Percentiles rank a stretch among this genome's conserved stretches.
Conservation (phyloP, 1,140 invertebrate species). For the Zaprionus davidi region DNA sequence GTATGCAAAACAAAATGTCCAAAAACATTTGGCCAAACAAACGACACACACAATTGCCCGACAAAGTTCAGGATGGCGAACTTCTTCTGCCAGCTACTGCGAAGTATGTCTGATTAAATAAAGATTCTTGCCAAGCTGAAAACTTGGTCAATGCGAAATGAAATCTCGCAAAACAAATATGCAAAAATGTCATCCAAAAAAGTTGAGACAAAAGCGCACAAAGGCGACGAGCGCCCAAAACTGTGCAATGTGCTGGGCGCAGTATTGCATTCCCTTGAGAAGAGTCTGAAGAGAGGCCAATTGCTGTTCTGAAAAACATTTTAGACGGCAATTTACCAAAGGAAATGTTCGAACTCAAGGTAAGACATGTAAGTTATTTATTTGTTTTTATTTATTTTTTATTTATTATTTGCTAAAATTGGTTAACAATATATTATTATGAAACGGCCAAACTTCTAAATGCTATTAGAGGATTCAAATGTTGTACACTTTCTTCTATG, state of each 20-base stretch:
- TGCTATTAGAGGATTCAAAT: too few species aligned
- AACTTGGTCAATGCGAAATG: constrained; percentile 42
- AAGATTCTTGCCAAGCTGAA: constrained; percentile 61
- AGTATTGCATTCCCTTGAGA: constrained; percentile 23
- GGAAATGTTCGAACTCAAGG: neutral
- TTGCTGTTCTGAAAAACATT: neutral
- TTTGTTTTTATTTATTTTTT: too few species aligned
- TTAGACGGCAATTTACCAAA: neutral
- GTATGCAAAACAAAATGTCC: constrained; percentile 67
- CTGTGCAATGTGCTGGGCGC: constrained; percentile 20
- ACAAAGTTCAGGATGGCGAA: constrained; percentile 44
- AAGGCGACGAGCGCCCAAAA: constrained; percentile 28
- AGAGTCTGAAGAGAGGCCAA: neutral
- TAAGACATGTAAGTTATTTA: neutral
- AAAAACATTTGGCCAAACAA: constrained; percentile 52
- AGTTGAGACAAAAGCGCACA: constrained; percentile 40
- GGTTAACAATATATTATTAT: too few species aligned
- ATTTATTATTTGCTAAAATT: too few species aligned
- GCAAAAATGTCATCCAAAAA: constrained; percentile 55
- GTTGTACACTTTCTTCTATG: too few species aligned
- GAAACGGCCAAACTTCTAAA: too few species aligned
- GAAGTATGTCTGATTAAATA: constrained; percentile 77
- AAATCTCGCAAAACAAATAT: constrained; percentile 63
- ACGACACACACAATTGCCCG: constrained; percentile 51
- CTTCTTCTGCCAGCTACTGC: constrained; percentile 50